Conservation (phyloP, 2,113 vertebrate genomes). For the Equus quagga region DNA sequence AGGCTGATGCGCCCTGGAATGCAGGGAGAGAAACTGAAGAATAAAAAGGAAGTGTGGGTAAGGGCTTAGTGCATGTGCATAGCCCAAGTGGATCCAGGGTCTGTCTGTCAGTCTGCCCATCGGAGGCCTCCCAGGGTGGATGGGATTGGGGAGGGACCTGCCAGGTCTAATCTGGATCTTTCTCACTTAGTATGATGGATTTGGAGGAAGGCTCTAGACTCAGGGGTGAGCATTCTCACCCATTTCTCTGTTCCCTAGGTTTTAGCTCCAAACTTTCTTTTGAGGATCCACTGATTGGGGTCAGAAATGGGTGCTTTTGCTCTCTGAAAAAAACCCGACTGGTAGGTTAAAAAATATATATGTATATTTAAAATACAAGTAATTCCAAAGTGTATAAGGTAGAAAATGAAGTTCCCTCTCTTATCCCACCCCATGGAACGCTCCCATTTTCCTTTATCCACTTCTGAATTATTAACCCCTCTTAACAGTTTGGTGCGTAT, state of each 20-base stretch:
- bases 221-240: not conserved
- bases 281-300: not conserved
- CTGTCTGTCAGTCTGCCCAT: not conserved
- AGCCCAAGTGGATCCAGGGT: not conserved
- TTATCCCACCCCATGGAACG: not conserved
- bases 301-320: conserved; percentile 8
- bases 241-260: not conserved
- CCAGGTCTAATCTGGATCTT: not conserved
- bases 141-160: not conserved
- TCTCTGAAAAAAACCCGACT: not conserved
- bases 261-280: not conserved
- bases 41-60: not conserved
- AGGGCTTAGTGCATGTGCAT: too few relatives aligned
- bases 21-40: not conserved
- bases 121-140: not conserved
- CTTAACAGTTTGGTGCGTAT: not conserved
- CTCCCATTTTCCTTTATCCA: not conserved
- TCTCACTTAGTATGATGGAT: not conserved
- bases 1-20: not conserved
- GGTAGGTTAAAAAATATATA: not conserved
- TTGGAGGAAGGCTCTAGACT: not conserved
- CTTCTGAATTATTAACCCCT: conserved; percentile 7
- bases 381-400: not conserved
- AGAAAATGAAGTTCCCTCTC: not conserved
- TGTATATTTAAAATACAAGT: conserved; percentile 10